Base-by-base conservation (phyloP, 2,888 invertebrate species). In the Uloborus plumipes region DNA sequence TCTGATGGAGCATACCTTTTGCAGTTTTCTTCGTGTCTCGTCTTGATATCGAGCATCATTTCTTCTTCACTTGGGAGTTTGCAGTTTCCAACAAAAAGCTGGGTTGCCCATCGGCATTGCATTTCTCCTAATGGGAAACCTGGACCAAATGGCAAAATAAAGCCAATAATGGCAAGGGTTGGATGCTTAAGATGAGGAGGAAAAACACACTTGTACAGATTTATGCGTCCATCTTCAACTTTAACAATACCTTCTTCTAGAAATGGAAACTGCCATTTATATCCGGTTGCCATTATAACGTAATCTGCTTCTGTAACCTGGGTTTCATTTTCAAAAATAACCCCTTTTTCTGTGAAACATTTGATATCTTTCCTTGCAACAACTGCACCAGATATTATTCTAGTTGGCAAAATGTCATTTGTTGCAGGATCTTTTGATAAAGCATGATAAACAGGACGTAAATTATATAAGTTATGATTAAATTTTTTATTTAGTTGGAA, bases 281-380 rank as follows among this genome's bases (percentile, higher is more conserved):
- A 85, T 13, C 85, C 84, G 3, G 85, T 84, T 26, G 84, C 85
- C 64, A 85, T 64, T 2, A 85, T 73, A 14, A 85, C 71, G 13
- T 39, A 69, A 70, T 85, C 85, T 2, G 66, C 67, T 64, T 83
- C 73, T 1, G 77, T 83, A 14, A 80, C 70, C n/a, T 79, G 51
- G 18, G 65, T 70, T 31, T 84, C 79, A n/a, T 76, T 65, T 22
- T 75, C 84, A 59, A 85, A 85, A 16, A 80, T 65, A 6, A 84
- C 76, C 7, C 85, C 85, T 26, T 72, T 72, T 64, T 84, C 84
- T 2, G 80, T 80, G 39, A 84, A 78, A 14, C 69, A 53, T 20
- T 76, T 73, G 49, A 85, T 39, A 26, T 73, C 55, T 59, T 59
- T 79, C 18, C 65, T 59, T 2, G 80, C 39, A 4, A 50, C 50